Evolutionary conservation across 2,888 invertebrate species (phyloP), one percentile per base, ranked within the genome.

Genomic region (Andrena chrysosceles): DNA sequence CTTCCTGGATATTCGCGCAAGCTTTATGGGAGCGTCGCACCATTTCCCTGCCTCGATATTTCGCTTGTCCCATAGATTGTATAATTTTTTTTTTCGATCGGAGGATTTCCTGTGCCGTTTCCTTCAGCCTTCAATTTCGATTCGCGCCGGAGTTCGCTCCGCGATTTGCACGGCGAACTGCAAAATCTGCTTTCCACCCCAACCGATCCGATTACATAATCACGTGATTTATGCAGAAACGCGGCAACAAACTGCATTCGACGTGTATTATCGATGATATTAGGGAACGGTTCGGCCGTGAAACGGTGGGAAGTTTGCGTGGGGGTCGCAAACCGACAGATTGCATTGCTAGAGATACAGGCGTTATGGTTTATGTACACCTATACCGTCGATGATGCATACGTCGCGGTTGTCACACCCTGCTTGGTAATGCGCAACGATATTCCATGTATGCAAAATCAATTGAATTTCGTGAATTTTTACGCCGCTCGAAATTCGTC

Each of bases 211-310:
- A 64, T 78, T 79, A 66, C 71, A 48, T 69, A 79, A 83, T 83
- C 56, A 42, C 66, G 69, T 72, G 35, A 8, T 70, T 77, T 73
- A 60, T 23, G 26, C 42, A 16, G 33, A 66, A 49, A 49, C 62
- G 42, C 59, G n/a, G 42, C 52, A 66, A 59, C 33, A 33, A 64
- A 70, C 82, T 42, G 70, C 68, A 83, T 71, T 48, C 69, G 79
- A 31, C 70, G 56, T 29, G 63, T 42, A 76, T 83, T 76, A 83
- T 73, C 77, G 73, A 20, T 71, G 48, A 13, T 67, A 83, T 84
- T 76, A 54, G 67, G 33, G 52, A 73, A 26, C 76, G 70, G 83
- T 77, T 79, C 73, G 52, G 8, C 59, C 70, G 71, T 83, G 79
- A 73, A 84, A 83, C 73, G 42, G 54, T 49, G 63, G 60, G 78